Base-by-base conservation (phyloP, 1,140 invertebrate genomes). In the Thalassaphorura encarpata region DNA sequence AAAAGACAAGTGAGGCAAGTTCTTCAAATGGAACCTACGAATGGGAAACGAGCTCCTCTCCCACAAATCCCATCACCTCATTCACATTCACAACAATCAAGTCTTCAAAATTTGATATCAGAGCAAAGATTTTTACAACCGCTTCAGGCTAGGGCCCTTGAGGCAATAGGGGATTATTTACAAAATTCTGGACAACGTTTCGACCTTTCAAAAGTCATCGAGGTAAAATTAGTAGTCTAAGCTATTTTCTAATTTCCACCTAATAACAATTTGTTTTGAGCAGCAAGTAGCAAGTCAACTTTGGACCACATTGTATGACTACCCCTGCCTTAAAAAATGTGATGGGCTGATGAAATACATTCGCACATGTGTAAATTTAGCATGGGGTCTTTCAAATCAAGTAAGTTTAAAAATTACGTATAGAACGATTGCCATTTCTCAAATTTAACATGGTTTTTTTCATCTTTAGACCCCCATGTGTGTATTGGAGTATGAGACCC, bases 261-360 rank as follows among this genome's bases (percentile, higher is more conserved):
- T 43, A 43, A 6, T n/a, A 11, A 11, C 29, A 2, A 19, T 39
- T 52, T 57, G 56, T 48, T 54, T 68, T 56, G 46, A 52, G 29
- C 67, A 83, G 80, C 80, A 83, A 57, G 81, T 83, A 1, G 77
- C 76, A 51, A 70, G 73, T 49, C 80, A 82, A 64, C 76, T 83
- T 40, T 82, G 79, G 74, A 76, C 77, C 13, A 86, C 83, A 2
- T 69, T 86, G 18, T 84, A 83, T 66, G 84, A 86, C 69, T 87
- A 85, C 68, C 84, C 84, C 3, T 81, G 79, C 66, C 71, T 87
- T 11, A 81, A 78, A 66, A 67, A 69, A 13, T 84, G 81, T 66
- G 63, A 73, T 19, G 80, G 78, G 41, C 71, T 86, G 13, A 68
- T 76, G 41, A 74, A 75, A 39, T 87, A 84, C 66, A 77, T 83